These are phyloP conservation scores for Microcebus murinus DNA, from an alignment of 2,113 vertebrate genomes.

Conservation along the genomic window DNA sequence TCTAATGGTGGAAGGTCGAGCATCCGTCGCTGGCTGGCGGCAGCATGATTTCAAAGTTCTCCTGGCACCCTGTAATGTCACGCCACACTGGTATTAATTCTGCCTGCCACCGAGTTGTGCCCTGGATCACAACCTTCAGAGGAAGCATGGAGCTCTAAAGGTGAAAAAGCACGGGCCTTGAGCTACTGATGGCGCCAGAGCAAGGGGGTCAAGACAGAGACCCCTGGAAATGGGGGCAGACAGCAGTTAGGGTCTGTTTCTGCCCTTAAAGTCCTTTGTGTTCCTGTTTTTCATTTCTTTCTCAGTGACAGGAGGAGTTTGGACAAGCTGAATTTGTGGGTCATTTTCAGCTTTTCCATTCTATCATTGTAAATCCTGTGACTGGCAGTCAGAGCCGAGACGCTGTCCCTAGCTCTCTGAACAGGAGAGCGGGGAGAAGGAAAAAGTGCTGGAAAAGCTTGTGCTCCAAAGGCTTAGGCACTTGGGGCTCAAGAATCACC, in stretches of 20 bases:
- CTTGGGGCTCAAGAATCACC: not conserved
- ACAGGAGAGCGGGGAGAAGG: not conserved
- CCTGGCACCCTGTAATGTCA: not conserved
- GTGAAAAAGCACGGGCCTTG: not conserved
- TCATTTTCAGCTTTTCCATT: not conserved
- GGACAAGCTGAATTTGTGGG: not conserved
- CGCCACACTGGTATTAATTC: not conserved
- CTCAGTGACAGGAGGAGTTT: not conserved
- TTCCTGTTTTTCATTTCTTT: not conserved
- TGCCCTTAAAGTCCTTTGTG: not conserved
- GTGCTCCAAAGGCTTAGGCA: not conserved
- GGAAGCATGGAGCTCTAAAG: not conserved
- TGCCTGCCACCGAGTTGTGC: not conserved
- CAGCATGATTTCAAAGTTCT: not conserved
- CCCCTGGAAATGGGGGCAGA: not conserved
- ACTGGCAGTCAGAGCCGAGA: not conserved
- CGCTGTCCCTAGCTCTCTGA: not conserved
- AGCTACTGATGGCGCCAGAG: not conserved
- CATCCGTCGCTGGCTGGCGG: not conserved
- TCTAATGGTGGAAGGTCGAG: constrained; percentile 73
- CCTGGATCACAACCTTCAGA: not conserved
- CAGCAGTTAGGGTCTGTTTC: not conserved
- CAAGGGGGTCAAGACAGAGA: not conserved
- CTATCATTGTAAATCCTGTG: not conserved
- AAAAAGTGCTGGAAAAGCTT: not conserved